These are phyloP conservation scores for Periparus ater DNA, from an alignment of 2,797 vertebrate genomes.

Conservation along the genomic window DNA sequence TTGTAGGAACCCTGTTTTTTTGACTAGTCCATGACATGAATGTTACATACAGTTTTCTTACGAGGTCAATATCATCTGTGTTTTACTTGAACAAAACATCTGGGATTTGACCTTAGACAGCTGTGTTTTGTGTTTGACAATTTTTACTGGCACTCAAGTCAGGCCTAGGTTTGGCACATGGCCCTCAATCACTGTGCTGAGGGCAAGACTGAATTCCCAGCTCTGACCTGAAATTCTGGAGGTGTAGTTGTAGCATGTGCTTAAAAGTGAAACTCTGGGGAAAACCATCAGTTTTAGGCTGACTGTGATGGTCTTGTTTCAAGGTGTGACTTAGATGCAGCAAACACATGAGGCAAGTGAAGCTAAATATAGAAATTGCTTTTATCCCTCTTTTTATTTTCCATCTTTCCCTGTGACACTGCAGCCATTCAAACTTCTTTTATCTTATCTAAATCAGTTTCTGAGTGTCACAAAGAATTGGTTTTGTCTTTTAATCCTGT, in stretches of 20 bases:
- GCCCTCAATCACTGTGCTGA: neutral
- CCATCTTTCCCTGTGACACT: neutral
- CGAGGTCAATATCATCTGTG: neutral
- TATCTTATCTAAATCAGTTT: neutral
- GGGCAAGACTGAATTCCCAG: neutral
- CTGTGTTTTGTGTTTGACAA: neutral
- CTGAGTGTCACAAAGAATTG: neutral
- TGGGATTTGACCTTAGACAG: neutral
- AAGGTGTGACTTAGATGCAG: neutral
- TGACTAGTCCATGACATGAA: neutral
- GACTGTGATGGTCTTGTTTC: neutral
- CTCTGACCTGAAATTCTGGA: neutral
- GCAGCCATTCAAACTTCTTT: neutral
- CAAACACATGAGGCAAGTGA: neutral
- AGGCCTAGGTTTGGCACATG: neutral
- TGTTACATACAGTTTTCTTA: neutral
- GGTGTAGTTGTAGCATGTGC: neutral
- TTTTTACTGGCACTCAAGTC: neutral
- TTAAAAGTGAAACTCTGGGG: neutral
- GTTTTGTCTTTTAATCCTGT: neutral
- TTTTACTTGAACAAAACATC: neutral
- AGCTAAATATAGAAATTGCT: neutral
- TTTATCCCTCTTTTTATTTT: neutral
- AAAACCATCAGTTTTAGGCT: neutral
- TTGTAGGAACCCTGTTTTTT: neutral